A percentile compares a stretch with the other conserved stretches of the same genome.
Conservation (phyloP, 1,140 invertebrate species). For the Drosophila azteca region DNA sequence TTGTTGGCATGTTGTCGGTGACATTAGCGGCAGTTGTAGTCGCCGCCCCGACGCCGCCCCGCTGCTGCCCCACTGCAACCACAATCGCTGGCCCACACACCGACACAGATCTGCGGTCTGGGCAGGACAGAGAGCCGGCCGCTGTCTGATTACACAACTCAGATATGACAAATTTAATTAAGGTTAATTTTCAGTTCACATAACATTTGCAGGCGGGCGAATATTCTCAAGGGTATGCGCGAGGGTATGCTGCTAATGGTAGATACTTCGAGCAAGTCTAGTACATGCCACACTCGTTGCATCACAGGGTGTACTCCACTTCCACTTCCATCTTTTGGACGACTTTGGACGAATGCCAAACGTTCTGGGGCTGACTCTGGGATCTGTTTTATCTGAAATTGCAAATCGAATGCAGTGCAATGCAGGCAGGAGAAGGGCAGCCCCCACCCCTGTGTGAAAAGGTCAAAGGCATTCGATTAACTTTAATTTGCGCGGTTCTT, state of each 20-base stretch:
- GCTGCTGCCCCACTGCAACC: too few species aligned
- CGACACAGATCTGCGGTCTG: neutral
- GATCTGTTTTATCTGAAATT: constrained; percentile 67
- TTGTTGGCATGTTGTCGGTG: constrained; percentile 69
- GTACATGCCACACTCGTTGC: neutral
- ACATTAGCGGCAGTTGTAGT: constrained; percentile 53
- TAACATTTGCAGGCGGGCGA: constrained; percentile 22
- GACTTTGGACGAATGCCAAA: constrained; percentile 5
- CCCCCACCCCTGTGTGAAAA: constrained; percentile 60
- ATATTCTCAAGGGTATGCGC: neutral
- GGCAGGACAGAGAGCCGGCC: neutral
- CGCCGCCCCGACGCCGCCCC: neutral
- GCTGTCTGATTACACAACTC: constrained; percentile 54
- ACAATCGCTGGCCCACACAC: constrained; percentile 22
- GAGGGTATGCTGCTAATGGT: neutral
- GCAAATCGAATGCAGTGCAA: constrained; percentile 74
- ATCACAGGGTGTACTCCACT: constrained; percentile 30
- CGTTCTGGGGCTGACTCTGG: constrained; percentile 17
- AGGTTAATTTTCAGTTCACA: constrained; percentile 63
- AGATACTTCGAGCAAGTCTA: too few species aligned
- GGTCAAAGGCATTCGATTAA: constrained; percentile 80
- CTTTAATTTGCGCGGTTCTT: constrained; percentile 72
- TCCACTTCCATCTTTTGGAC: neutral
- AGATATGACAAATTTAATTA: constrained; percentile 78
- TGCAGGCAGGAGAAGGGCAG: constrained; percentile 53